Evolutionary conservation across 2,113 vertebrate genomes (phyloP), one percentile per base, ranked within the genome.

Genomic region (Heterotilapia buettikoferi): DNA sequence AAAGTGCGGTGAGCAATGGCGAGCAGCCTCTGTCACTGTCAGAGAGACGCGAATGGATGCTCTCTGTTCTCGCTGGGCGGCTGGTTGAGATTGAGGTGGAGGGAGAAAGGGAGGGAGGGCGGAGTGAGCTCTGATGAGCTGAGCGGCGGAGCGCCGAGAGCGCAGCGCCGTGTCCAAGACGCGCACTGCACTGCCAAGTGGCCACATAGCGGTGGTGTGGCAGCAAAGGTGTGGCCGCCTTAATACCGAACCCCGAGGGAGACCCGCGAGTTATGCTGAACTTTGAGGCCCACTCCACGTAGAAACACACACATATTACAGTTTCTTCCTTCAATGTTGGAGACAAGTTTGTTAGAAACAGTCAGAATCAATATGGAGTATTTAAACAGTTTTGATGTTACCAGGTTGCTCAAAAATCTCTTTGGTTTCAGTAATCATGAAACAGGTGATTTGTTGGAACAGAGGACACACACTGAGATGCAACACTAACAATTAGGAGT

Each of bases 121-220:
- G 86, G 78, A 56, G 84, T 54, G 88, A n/a, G 84, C 53, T 68
- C 18, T 40, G 82, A 73, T 26, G 85, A 82, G 79, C 47, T 36
- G 90, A 31, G 87, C 78, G 82, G 87, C 53, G 80, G 80, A 92
- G 90, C 93, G 91, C 76, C 82, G 87, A 92, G 93, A 95, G 95
- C 94, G 93, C 93, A 90, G 91, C 92, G 90, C 86, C 90, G 95
- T 43, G 94, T 94, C 93, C 94, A 83, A 87, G 86, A 90, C 92
- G 93, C 94, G 94, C 92, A 93, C 92, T 94, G 93, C 94, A 95
- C 86, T n/a, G 80, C 29, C 87, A 82, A 57, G 16, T 24, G 88
- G 80, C 33, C 53, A 71, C 78, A 26, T 2, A 24, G 38, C 31
- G 13, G 24, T 43, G 85, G 84, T n/a, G n/a, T 79, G 89, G 83